Evolutionary conservation across 2,113 vertebrate species (phyloP), one percentile per base, ranked within the genome.

Genomic region (Sapayoa aenigma): DNA sequence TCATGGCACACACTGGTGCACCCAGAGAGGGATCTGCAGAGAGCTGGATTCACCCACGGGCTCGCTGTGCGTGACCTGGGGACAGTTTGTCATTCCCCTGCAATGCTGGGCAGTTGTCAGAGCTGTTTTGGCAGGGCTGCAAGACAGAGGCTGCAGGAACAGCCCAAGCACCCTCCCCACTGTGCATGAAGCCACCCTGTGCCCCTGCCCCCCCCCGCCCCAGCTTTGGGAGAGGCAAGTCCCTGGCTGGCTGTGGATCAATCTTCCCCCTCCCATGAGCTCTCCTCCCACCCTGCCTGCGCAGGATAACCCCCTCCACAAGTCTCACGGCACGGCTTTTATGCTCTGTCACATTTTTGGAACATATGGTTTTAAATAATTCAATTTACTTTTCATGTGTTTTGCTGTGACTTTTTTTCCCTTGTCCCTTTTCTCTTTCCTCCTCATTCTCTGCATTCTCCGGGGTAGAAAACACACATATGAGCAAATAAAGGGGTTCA

Each of bases 301-400:
- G 15, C 59, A 84, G 90, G 85, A 69, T 88, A 93, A 74, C 69
- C 90, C 94, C 78, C 66, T 95, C 79, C 93, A 63, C 90, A 95
- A 97, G 93, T 95, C 97, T 96, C 96, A 93, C 63, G 56, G 89
- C 91, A 83, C 23, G 49, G 92, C 90, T 96, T 96, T 97, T 97
- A 86, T 90, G 84, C 95, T 95, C 96, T 81, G 91, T 96, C 96
- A 96, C 94, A 97, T 95, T 97, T 96, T 95, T 86, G 87, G 93
- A 97, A 97, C 97, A 97, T 98, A 97, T 97, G 97, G 97, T 88
- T 95, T 95, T 98, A 97, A 97, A 97, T 97, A 97, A 98, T 98
- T 98, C 92, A 98, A 95, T 97, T 97, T 95, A 96, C 95, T 97
- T 97, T 97, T 97, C 96, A 56, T 97, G 96, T 93, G 90, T 94